Evolutionary conservation across 2,797 vertebrate genomes (phyloP).

Genomic region (Tragelaphus oryx): DNA sequence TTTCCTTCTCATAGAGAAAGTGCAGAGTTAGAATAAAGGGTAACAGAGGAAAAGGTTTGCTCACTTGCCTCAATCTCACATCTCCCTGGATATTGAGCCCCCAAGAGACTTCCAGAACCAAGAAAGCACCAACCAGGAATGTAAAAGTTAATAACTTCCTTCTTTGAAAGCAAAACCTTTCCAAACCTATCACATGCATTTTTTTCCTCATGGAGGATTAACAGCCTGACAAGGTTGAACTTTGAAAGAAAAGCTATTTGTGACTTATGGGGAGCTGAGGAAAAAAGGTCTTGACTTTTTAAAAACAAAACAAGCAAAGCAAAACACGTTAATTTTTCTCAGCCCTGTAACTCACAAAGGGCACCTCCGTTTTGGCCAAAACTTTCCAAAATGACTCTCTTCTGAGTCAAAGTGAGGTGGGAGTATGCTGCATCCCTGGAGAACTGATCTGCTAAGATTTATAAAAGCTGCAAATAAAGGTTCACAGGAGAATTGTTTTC

Average conservation of each 20-base stretch:
- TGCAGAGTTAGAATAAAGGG: not conserved
- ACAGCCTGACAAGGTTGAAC: slow-evolving; percentile 74
- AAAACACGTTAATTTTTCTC: slow-evolving; percentile 68
- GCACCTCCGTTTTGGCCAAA: slow-evolving; percentile 19
- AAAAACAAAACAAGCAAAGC: slow-evolving; percentile 63
- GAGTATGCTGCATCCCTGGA: not conserved
- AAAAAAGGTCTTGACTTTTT: slow-evolving; percentile 67
- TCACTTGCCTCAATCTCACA: not conserved
- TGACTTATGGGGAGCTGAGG: slow-evolving; percentile 64
- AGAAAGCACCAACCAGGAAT: slow-evolving; percentile 33
- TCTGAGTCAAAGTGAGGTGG: not conserved
- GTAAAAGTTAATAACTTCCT: slow-evolving; percentile 64
- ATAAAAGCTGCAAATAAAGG: slow-evolving; percentile 45
- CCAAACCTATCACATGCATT: slow-evolving; percentile 46
- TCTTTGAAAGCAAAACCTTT: slow-evolving; percentile 71
- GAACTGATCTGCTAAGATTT: slow-evolving; percentile 46
- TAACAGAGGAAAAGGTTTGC: not conserved
- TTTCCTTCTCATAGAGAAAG: not conserved
- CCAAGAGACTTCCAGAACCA: not conserved
- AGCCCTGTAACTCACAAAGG: slow-evolving; percentile 61
- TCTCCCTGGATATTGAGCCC: not conserved
- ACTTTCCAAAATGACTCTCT: slow-evolving; percentile 46
- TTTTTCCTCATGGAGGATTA: slow-evolving; percentile 64
- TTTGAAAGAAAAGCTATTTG: slow-evolving; percentile 75
- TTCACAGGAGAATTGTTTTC: slow-evolving; percentile 9